These are phyloP conservation scores for Apodemia duryi DNA, from an alignment of 2,888 invertebrate genomes.

Conservation along the genomic window DNA sequence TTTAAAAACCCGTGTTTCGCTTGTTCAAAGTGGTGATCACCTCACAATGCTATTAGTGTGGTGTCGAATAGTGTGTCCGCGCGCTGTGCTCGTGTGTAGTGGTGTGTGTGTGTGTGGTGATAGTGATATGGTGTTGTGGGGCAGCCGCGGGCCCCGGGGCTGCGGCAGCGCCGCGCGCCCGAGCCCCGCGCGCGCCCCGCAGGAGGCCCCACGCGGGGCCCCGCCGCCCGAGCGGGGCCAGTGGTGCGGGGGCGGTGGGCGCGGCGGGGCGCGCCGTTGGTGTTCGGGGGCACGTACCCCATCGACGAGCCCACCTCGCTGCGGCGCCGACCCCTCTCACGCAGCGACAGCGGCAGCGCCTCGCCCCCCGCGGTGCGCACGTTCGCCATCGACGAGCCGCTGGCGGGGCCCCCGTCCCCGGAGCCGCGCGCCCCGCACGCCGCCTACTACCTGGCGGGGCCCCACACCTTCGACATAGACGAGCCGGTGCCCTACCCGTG, in stretches of 20 bases:
- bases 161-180: too few species aligned
- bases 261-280: conserved; percentile 82
- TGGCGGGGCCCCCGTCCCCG: conserved; percentile 28
- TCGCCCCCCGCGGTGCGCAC: conserved; percentile 32
- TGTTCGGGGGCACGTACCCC: conserved; percentile 92
- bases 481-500: conserved; percentile 59
- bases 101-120: too few species aligned
- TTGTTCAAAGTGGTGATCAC: too few species aligned
- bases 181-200: too few species aligned
- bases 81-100: too few species aligned
- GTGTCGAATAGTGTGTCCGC: too few species aligned
- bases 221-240: conserved; percentile 67
- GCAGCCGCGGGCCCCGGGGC: too few species aligned
- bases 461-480: conserved; percentile 79
- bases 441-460: conserved; percentile 58
- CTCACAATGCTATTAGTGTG: too few species aligned
- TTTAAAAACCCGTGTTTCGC: too few species aligned
- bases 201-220: conserved; percentile 47
- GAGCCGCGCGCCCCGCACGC: conserved; percentile 34
- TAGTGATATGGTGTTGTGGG: too few species aligned
- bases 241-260: conserved; percentile 82
- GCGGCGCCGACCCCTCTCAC: conserved; percentile 32
- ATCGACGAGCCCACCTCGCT: conserved; percentile 81
- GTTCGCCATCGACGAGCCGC: conserved; percentile 77
- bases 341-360: conserved; percentile 57